phyloP scores from a whole-genome alignment of 2,797 vertebrate species.

The Coendou prehensilis region DNA sequence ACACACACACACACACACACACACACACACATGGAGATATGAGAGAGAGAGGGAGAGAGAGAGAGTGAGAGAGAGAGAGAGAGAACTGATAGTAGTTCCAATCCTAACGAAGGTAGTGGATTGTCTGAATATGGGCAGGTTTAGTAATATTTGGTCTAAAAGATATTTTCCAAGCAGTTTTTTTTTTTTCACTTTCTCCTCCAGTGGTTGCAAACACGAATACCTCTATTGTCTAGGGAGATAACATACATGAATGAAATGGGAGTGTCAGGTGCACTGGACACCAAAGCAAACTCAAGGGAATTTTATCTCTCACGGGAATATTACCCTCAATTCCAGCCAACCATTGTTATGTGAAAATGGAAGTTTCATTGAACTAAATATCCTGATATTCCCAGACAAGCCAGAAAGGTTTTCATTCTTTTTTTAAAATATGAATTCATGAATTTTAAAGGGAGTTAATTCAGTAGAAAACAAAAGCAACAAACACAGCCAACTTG shows the following conservation, averaged over 20 bases:
- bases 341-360: not conserved
- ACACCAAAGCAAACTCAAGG: not conserved
- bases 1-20: not conserved
- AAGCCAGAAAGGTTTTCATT: not conserved
- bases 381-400: slow-evolving; percentile 4
- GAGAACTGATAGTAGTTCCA: not conserved
- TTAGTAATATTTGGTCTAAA: not conserved
- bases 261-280: not conserved
- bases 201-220: not conserved
- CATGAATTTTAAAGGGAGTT: slow-evolving; percentile 49
- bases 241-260: not conserved
- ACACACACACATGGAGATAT: not conserved
- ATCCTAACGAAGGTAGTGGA: not conserved
- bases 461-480: slow-evolving; percentile 20
- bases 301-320: not conserved
- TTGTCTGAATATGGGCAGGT: not conserved
- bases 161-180: not conserved
- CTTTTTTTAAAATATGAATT: not conserved
- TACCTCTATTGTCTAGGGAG: not conserved
- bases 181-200: not conserved
- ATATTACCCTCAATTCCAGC: not conserved
- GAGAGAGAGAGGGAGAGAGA: not conserved
- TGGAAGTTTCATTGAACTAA: not conserved
- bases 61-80: not conserved
- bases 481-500: not conserved